Conservation (phyloP, 2,113 vertebrate genomes). For the Ptilonorhynchus violaceus region DNA sequence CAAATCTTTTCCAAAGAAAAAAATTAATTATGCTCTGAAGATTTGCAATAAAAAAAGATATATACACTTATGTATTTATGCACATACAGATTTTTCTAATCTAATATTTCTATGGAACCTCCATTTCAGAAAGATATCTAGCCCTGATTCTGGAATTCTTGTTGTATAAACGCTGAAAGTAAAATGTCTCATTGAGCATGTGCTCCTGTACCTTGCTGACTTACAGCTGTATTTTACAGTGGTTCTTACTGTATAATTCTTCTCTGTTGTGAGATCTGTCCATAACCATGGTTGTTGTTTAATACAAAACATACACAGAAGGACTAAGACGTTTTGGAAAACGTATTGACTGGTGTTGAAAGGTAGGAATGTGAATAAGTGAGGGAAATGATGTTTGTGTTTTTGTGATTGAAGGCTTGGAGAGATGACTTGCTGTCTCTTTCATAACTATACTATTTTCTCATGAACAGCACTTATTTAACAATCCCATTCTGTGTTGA, state of each 20-base stretch:
- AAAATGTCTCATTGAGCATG: not conserved
- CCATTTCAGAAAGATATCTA: not conserved
- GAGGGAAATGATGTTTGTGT: not conserved
- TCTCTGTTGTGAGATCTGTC: not conserved
- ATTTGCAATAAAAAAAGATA: no score
- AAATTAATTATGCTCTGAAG: not conserved
- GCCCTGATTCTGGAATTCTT: not conserved
- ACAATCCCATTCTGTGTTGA: not conserved
- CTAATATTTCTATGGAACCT: not conserved
- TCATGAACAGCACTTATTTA: not conserved
- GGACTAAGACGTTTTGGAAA: not conserved
- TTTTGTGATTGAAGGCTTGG: not conserved
- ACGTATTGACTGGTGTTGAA: not conserved
- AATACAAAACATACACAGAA: not conserved
- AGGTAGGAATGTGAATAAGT: not conserved
- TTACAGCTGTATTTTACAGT: not conserved
- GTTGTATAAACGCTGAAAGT: not conserved
- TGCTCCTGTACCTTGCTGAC: not conserved
- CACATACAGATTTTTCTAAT: not conserved
- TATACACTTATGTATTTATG: not conserved
- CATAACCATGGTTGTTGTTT: not conserved
- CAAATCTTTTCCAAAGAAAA: not conserved
- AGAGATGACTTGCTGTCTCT: not conserved
- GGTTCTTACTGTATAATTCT: not conserved
- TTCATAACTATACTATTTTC: not conserved